Evolutionary conservation across 1,140 invertebrate species (phyloP), one percentile per base, ranked within the genome.

Genomic region (Drosophila mojavensis): DNA sequence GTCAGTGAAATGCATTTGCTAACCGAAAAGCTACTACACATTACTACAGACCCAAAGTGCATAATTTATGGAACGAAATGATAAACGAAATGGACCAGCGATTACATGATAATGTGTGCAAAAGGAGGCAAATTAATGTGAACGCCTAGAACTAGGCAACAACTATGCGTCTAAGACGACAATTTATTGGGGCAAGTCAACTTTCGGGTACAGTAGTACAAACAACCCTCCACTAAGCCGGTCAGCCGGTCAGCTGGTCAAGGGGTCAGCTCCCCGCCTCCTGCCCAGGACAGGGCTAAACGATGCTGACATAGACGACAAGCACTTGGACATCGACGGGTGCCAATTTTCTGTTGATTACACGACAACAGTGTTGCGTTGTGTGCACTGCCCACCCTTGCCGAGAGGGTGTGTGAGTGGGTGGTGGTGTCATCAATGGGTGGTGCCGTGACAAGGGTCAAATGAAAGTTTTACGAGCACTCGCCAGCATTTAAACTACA

Each of bases 301-400:
- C 81, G 78, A 75, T 88, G 75, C 75, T 88, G 79, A 75, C 81
- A 64, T 60, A 64, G 81, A 85, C 83, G 75, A 79, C 20, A 24
- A 3, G 20, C 20, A 24, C 20, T 24, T 24, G 20, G 20, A 24
- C 20, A 64, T 60, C 67, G 81, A 85, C 83, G 75, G 83, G 79
- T 86, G 82, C 79, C 82, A 86, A 86, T 86, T 86, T 88, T 79
- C 75, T 73, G 76, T 88, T 86, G 83, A 86, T 88, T 88, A 79
- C 76, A 62, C 58, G 58, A 62, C 65, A 76, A 72, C 80, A 81
- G 74, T 76, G 58, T 53, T 30, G 66, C 75, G 56, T 30, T 20
- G 62, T 62, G 56, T 68, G 74, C 55, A 66, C 68, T 51, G 45
- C 54, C 80, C 80, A 82, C 80, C 79, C 66, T 75, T 24, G 36